Conservation (phyloP, 2,113 vertebrate genomes). For the Gobius niger region DNA sequence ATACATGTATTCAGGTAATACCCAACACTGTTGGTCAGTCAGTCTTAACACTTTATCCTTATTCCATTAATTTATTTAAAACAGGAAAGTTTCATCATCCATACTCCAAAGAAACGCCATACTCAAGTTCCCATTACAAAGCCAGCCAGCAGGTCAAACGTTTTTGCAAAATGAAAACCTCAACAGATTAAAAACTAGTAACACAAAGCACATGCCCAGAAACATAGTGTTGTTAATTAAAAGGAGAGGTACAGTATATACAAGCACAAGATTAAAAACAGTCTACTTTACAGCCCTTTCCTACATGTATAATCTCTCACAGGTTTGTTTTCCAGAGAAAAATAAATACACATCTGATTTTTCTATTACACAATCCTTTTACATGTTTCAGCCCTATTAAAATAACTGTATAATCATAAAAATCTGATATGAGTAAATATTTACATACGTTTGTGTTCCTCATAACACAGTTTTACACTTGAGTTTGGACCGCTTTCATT, state of each 20-base stretch:
- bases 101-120: constrained; percentile 41
- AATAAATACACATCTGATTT: constrained; percentile 77
- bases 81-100: constrained; percentile 40
- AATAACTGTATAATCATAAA: constrained; percentile 93
- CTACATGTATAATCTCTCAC: constrained; percentile 70
- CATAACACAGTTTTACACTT: constrained; percentile 69
- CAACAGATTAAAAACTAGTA: neutral
- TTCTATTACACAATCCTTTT: constrained; percentile 63
- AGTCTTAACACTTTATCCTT: neutral
- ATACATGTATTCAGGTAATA: no score
- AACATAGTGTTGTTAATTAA: constrained; percentile 52
- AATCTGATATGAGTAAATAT: constrained; percentile 90
- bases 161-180: constrained; percentile 28
- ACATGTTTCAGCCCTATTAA: constrained; percentile 81
- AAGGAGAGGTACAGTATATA: constrained; percentile 65
- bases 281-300: constrained; percentile 68
- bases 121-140: constrained; percentile 45
- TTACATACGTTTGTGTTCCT: constrained; percentile 82
- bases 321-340: constrained; percentile 64
- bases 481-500: constrained; percentile 66
- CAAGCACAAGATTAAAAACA: constrained; percentile 59
- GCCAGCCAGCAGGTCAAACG: constrained; percentile 54
- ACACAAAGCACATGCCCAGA: constrained; percentile 14
- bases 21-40: no score
- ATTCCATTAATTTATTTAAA: constrained; percentile 67